Percentiles rank a stretch among this genome's conserved stretches.
These are phyloP conservation scores for Mormyrops attenuatus DNA, from an alignment of 2,797 vertebrate genomes.

Conservation along the genomic window DNA sequence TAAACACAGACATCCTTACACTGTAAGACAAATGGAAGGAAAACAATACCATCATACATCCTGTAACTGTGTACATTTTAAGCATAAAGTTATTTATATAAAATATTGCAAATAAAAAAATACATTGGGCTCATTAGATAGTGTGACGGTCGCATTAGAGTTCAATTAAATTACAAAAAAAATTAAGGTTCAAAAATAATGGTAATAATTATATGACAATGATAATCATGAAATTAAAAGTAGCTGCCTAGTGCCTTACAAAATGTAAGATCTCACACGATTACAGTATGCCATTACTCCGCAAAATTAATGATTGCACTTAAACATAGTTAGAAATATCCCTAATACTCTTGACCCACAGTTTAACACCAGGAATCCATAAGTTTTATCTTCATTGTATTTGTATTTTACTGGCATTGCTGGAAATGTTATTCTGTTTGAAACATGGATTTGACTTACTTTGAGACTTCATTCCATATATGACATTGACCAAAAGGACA, in stretches of 20 bases:
- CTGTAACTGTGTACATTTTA: conserved; percentile 14
- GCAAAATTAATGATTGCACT: background rate
- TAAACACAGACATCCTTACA: conserved; percentile 15
- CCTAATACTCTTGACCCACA: background rate
- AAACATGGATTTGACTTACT: background rate
- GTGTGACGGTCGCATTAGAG: background rate
- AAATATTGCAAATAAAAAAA: conserved; percentile 19
- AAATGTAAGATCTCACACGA: conserved; percentile 14
- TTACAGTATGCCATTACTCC: background rate
- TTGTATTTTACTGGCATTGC: background rate
- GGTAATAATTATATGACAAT: background rate
- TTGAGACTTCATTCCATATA: background rate
- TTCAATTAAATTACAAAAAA: background rate
- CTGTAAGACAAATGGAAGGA: conserved; percentile 14
- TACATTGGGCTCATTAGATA: conserved; percentile 15
- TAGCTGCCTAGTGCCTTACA: conserved; percentile 22
- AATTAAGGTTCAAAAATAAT: background rate
- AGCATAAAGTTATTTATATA: conserved; percentile 16
- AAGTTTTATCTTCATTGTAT: background rate
- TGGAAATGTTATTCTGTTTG: background rate
- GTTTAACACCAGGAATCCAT: background rate
- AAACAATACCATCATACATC: conserved; percentile 11
- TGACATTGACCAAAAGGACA: background rate
- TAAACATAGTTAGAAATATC: background rate
- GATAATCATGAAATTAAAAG: conserved; percentile 18